Base-by-base conservation (phyloP, 1,140 invertebrate species). In the Philopotamus ludificatus region DNA sequence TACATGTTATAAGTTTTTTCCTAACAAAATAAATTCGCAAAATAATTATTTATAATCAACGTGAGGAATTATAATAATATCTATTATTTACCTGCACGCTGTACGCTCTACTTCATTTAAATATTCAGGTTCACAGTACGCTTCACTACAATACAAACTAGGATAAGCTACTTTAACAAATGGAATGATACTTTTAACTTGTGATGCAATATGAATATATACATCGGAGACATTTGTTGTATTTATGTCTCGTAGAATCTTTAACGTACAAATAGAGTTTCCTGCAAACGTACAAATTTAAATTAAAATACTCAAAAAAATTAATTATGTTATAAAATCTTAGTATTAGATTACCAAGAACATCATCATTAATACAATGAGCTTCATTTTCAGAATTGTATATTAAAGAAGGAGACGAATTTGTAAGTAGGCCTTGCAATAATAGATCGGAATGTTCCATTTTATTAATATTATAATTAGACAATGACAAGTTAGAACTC, bases 111-210 rank as follows among this genome's bases (percentile, higher is more conserved):
- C 87, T 66, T 80, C 76, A 68, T 86, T 83, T 3, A 89, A 72
- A 12, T 84, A 83, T 71, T 89, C 87, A 0, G 82, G 77, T 18
- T 80, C 75, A 23, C 76, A 79, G 0, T 76, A 72, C 18, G 81
- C 78, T 16, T 83, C 77, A 1, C 83, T 84, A 18, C 85, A 84
- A 20, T 81, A 76, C 73, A 90, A 76, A 71, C 91, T 89, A 22
- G 90, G 89, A 75, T 89, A 91, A 1, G 89, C 87, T 1, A 90
- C 84, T 77, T 91, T 91, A 0, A 88, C 84, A 75, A 90, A 90
- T 8, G 83, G 82, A 45, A 86, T 83, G 3, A 90, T 81, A 70
- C 85, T 87, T 57, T 76, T 82, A 1, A 87, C 83, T 67, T 77
- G 77, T 45, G 81, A 84, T 1, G 67, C 70, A 26, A 71, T 51